These are phyloP conservation scores for Megalops atlanticus DNA, from an alignment of 2,113 vertebrate species.

Conservation along the genomic window DNA sequence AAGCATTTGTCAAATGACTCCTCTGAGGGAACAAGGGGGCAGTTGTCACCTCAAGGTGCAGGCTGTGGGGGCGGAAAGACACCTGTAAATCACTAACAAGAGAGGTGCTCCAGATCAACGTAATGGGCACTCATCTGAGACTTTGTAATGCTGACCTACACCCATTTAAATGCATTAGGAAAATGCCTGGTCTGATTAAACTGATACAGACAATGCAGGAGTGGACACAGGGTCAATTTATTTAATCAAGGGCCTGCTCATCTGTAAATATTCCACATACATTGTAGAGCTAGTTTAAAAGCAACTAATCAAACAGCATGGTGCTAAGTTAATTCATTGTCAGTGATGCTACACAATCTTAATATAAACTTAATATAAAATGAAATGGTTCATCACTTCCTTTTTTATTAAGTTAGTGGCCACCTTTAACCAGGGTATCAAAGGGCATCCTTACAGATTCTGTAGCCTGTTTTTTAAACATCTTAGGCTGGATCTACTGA, in stretches of 20 bases:
- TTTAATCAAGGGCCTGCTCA: not conserved
- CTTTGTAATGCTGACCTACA: not conserved
- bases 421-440: not conserved
- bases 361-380: not conserved
- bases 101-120: not conserved
- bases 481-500: too few relatives aligned
- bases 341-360: not conserved
- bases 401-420: not conserved
- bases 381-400: not conserved
- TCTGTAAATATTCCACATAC: too few relatives aligned
- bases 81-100: constrained; percentile 18
- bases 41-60: constrained; percentile 19
- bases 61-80: constrained; percentile 7
- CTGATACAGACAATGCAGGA: not conserved
- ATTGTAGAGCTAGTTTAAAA: not conserved
- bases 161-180: not conserved
- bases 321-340: not conserved
- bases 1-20: not conserved
- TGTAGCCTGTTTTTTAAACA: too few relatives aligned
- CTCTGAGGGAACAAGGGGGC: not conserved
- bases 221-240: not conserved
- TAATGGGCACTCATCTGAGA: constrained; percentile 17
- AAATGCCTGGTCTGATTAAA: constrained; percentile 8
- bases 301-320: not conserved
- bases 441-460: too few relatives aligned